Base-by-base conservation (phyloP, 64 coral and sea anemone species). In the Montipora foliosa region DNA sequence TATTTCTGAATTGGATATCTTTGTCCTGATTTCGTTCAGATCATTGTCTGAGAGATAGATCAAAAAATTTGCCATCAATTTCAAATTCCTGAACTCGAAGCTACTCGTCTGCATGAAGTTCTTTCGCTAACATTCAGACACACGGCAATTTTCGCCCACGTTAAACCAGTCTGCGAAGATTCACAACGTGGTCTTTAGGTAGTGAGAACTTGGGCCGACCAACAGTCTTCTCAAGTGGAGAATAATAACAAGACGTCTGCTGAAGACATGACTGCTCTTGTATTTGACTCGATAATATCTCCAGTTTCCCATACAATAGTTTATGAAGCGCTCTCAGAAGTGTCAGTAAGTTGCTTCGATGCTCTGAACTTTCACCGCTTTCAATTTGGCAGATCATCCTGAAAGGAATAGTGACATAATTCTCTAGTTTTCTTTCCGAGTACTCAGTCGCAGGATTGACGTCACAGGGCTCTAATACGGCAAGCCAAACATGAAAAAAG, bases 71-170 rank as follows among this genome's bases (percentile, higher is more conserved):
- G 52, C 25, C 25, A 25, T 25, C 25, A 25, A 25, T 25, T 25
- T 25, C 25, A 25, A 25, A 55, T 10, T 55, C 52, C 52, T 55
- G 46, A 22, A 89, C 87, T 25, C 25, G 25, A 25, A 25, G 25
- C 25, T 25, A 25, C 25, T 24, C 51, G 70, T 44, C 88, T 75
- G 52, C 80, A 90, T 24, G 80, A 44, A 79, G 88, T 91, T 68
- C 78, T 91, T 91, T 91, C 77, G 20, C 78, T 91, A 10, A 82
- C 47, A 72, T 91, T 91, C 22, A 91, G 61, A 79, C 90, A 92
- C 8, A 8, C 44, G 47, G 72, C 64, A 50, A 92, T 83, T 49
- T 44, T 68, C 17, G 60, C 68, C 90, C 90, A 91, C 3, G 79
- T 75, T 78, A 83, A 58, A 3, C 79, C 90, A 74, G 19, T 74